These are phyloP conservation scores for Halocynthia roretzi DNA, from an alignment of 23 tunicate species.

Conservation along the genomic window DNA sequence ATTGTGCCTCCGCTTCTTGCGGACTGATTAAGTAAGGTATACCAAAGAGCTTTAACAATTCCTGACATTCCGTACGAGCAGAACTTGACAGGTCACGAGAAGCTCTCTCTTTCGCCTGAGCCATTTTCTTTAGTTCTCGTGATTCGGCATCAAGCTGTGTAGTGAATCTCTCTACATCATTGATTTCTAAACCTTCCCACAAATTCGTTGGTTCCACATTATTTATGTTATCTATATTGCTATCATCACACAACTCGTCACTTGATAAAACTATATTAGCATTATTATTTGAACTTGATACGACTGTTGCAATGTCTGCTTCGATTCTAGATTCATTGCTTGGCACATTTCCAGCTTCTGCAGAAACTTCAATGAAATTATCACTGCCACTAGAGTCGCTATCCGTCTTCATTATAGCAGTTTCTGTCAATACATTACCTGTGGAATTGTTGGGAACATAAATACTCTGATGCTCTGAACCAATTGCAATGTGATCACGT, in stretches of 20 bases:
- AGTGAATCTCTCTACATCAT: neutral
- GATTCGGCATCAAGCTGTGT: constrained; percentile 49
- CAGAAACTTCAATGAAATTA: no score
- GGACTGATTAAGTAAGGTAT: constrained; percentile 80
- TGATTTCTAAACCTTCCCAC: constrained; percentile 21
- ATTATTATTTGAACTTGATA: no score
- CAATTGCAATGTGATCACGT: no score
- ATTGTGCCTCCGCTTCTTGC: constrained; percentile 95
- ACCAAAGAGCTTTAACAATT: constrained; percentile 72
- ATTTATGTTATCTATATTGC: no score
- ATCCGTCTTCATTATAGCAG: neutral
- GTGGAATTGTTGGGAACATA: neutral
- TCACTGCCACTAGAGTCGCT: neutral
- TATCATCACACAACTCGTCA: no score
- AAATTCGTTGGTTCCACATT: neutral
- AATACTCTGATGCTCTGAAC: neutral
- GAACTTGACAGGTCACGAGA: constrained; percentile 49
- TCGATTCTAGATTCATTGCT: neutral
- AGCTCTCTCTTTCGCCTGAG: constrained; percentile 50
- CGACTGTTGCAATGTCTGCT: neutral
- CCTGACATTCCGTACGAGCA: constrained; percentile 66
- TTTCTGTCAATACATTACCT: neutral
- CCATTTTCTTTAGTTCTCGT: constrained; percentile 28
- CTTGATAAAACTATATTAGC: no score
- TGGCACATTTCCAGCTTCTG: no score